A percentile compares a stretch with the other conserved stretches of the same genome.
Evolutionary conservation across 92 coral and sea anemone genomes (phyloP).

Genomic region (Porites rus): DNA sequence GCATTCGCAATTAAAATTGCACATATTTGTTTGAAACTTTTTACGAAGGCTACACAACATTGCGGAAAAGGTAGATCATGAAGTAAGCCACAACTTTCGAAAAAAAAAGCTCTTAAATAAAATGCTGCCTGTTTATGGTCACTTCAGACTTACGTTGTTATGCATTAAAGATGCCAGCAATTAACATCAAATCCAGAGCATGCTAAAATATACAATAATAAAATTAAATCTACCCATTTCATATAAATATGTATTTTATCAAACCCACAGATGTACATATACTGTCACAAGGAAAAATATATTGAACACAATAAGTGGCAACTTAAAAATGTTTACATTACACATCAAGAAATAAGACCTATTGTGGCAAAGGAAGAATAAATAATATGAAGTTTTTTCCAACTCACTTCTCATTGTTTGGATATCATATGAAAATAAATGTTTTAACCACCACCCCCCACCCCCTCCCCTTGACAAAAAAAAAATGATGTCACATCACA

Average conservation of each 20-base stretch:
- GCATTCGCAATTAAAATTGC: no score
- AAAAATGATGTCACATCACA: no score
- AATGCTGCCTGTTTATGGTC: no score
- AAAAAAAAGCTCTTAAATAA: no score
- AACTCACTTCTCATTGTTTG: not conserved
- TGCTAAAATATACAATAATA: conserved; percentile 2
- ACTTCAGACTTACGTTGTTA: no score
- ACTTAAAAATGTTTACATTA: not conserved
- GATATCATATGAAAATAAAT: no score
- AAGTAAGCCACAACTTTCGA: no score
- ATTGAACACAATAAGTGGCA: not conserved
- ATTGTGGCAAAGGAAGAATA: not conserved
- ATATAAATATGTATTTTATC: conserved; percentile 9
- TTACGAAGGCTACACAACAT: no score
- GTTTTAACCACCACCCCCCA: no score
- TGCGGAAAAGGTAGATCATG: no score
- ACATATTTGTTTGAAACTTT: no score
- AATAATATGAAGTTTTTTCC: not conserved
- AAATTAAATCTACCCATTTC: conserved; percentile 19
- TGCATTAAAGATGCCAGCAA: not conserved
- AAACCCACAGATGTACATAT: not conserved
- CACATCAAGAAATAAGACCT: not conserved
- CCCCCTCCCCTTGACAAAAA: no score
- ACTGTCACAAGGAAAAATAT: not conserved
- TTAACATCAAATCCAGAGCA: not conserved